These are phyloP conservation scores for Delphinus delphis DNA, from an alignment of 2,113 vertebrate species.

Conservation along the genomic window DNA sequence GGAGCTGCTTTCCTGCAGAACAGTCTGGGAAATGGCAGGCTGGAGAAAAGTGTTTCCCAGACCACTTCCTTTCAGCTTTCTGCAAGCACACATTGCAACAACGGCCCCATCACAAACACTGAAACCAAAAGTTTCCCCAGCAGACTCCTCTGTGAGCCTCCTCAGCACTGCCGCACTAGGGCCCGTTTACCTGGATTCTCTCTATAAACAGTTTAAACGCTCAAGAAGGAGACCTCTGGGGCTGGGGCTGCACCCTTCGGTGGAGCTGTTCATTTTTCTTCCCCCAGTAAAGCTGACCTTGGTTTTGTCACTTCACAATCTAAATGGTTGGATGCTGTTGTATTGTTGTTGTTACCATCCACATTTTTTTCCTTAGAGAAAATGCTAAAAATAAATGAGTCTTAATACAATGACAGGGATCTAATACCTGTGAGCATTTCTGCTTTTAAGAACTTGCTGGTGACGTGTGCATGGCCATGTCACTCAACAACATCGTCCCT, in stretches of 20 bases:
- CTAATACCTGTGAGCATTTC: not conserved
- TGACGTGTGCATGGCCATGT: rapidly evolving
- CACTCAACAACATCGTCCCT: not conserved
- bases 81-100: not conserved
- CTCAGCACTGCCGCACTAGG: no score
- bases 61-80: not conserved
- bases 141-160: rapidly evolving
- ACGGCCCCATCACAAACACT: not conserved
- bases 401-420: not conserved
- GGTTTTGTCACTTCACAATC: not conserved
- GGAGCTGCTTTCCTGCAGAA: not conserved
- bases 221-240: not conserved
- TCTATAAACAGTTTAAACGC: not conserved
- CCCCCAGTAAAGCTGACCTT: not conserved
- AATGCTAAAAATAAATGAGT: not conserved
- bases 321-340: not conserved
- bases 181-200: not conserved
- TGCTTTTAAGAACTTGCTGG: not conserved
- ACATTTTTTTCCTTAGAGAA: not conserved
- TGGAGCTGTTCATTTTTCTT: not conserved
- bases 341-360: not conserved
- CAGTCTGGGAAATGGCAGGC: no score
- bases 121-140: not conserved
- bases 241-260: not conserved
- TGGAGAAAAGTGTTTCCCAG: not conserved